Evolutionary conservation across 2,888 invertebrate genomes (phyloP).

Genomic region (Cheilosia pagana): DNA sequence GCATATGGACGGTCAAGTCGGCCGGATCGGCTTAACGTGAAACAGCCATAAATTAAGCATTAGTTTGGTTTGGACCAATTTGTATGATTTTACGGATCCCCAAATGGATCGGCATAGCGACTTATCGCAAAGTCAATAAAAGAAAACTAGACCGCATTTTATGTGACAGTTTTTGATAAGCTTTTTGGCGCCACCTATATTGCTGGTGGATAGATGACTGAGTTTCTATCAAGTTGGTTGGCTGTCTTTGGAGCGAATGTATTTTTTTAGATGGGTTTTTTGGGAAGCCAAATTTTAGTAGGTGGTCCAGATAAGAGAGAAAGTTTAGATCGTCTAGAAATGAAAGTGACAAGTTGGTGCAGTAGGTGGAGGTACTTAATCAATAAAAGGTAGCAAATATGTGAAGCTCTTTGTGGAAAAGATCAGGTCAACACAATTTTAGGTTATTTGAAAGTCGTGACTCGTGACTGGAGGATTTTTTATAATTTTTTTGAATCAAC

Average conservation of each 20-base stretch:
- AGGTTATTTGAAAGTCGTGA: too few relatives aligned
- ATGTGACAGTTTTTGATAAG: slow-evolving; percentile 31
- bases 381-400: too few relatives aligned
- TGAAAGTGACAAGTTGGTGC: background rate
- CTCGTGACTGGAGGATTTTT: too few relatives aligned
- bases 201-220: background rate
- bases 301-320: background rate
- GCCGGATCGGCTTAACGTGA: background rate
- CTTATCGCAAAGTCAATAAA: slow-evolving; percentile 33
- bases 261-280: background rate
- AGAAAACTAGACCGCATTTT: slow-evolving; percentile 32
- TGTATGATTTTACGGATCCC: slow-evolving; percentile 13
- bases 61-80: slow-evolving; percentile 21
- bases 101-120: slow-evolving; percentile 9
- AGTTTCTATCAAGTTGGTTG: background rate
- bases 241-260: background rate
- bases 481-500: too few relatives aligned
- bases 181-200: slow-evolving; percentile 41
- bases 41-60: slow-evolving; percentile 19
- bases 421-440: too few relatives aligned
- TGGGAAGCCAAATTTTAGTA: background rate
- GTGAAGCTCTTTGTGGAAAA: too few relatives aligned
- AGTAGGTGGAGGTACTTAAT: too few relatives aligned
- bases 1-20: background rate
- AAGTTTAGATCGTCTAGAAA: background rate